These are phyloP conservation scores for Macaria notata DNA, from an alignment of 2,888 invertebrate species.

Conservation along the genomic window DNA sequence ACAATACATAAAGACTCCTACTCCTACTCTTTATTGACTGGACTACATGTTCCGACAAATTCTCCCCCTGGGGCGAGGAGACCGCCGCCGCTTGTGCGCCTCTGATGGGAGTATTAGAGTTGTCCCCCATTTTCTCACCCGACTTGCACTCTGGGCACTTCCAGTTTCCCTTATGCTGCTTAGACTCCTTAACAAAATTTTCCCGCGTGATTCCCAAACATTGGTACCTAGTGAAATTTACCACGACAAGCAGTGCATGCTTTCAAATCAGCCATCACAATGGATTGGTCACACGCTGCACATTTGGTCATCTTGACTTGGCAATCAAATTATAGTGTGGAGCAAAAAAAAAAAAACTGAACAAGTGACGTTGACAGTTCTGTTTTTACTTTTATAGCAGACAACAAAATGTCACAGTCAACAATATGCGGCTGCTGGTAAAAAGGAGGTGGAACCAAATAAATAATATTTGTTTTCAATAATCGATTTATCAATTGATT, in stretches of 20 bases:
- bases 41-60: background rate
- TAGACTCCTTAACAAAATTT: background rate
- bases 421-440: no score
- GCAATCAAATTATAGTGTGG: no score
- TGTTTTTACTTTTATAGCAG: no score
- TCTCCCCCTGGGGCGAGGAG: background rate
- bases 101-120: constrained; percentile 1
- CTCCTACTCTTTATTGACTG: no score
- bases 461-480: no score
- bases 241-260: background rate
- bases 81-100: background rate
- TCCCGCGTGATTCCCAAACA: background rate
- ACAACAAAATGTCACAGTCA: no score
- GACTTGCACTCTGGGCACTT: background rate
- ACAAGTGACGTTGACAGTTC: no score
- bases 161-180: background rate
- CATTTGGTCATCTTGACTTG: background rate
- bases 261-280: background rate
- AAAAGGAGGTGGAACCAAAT: no score
- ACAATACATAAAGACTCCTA: no score
- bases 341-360: no score
- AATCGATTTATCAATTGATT: no score
- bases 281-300: background rate
- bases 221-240: background rate
- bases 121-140: background rate